Percentiles rank a stretch among this genome's conserved stretches.
phyloP scores from a whole-genome alignment of 2,113 vertebrate genomes.

The Tachysurus fulvidraco region DNA sequence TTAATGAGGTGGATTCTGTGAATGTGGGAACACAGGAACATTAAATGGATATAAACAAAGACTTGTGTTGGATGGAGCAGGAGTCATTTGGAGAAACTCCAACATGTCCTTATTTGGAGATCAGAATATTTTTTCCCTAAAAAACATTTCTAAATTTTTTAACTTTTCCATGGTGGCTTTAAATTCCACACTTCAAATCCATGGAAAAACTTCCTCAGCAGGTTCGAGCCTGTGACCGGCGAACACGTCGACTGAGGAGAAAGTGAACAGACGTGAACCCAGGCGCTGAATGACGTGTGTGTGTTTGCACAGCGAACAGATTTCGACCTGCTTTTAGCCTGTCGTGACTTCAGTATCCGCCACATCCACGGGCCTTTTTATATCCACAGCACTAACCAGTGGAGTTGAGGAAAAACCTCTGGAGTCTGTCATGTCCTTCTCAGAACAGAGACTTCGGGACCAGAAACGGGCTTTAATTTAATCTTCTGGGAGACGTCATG shows the following conservation, averaged over 20 bases:
- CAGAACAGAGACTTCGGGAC: conserved; percentile 43
- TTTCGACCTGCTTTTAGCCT: conserved; percentile 41
- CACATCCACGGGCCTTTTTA: conserved; percentile 64
- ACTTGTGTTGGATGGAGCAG: background rate
- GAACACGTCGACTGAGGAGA: background rate
- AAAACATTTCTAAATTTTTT: background rate
- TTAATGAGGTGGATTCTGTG: too few species aligned
- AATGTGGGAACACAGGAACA: background rate
- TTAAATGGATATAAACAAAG: background rate
- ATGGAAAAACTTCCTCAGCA: background rate
- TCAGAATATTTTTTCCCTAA: background rate
- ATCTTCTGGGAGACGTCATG: conserved; percentile 71
- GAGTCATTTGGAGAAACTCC: background rate
- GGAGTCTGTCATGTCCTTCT: conserved; percentile 71
- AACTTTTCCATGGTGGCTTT: background rate
- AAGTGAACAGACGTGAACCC: background rate
- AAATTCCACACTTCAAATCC: background rate
- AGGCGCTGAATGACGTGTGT: conserved; percentile 26
- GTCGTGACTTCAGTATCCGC: conserved; percentile 62
- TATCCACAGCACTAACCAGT: conserved; percentile 53
- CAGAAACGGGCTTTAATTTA: conserved; percentile 66
- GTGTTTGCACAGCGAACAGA: conserved; percentile 24
- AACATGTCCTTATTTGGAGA: background rate
- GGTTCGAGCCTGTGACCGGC: background rate
- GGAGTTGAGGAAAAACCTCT: conserved; percentile 65